Percentiles rank a stretch among this genome's conserved stretches.
These are phyloP conservation scores for Sarcophaga carnaria DNA, from an alignment of 2,888 invertebrate genomes.

Conservation along the genomic window DNA sequence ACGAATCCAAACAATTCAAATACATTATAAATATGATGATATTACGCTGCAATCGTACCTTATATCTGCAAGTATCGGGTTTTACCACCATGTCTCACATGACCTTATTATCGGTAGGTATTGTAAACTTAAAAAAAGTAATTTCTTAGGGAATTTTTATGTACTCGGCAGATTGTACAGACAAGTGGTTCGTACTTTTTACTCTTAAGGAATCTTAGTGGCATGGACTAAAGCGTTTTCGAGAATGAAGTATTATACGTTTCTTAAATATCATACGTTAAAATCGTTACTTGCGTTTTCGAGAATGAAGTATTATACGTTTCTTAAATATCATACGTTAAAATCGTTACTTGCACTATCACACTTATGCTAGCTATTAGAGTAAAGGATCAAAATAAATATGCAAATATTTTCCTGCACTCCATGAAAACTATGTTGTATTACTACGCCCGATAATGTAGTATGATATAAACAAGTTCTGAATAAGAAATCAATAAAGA, in stretches of 20 bases:
- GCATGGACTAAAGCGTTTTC: slow-evolving; percentile 34
- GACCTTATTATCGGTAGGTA: slow-evolving; percentile 56
- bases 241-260: not conserved
- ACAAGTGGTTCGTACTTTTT: slow-evolving; percentile 58
- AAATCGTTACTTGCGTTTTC: too few species aligned
- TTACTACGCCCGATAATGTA: too few species aligned
- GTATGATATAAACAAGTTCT: too few species aligned
- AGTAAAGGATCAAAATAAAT: too few species aligned
- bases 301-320: not conserved
- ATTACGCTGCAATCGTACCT: slow-evolving; percentile 48
- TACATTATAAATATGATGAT: slow-evolving; percentile 63
- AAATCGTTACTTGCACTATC: too few species aligned
- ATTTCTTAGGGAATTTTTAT: not conserved
- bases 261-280: too few species aligned
- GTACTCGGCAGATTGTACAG: slow-evolving; percentile 53
- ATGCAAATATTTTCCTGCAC: too few species aligned
- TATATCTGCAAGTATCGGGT: slow-evolving; percentile 52
- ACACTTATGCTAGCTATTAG: too few species aligned
- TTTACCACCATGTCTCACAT: slow-evolving; percentile 60
- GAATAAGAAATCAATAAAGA: too few species aligned
- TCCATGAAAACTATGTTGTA: too few species aligned
- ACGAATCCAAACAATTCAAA: slow-evolving; percentile 61
- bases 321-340: too few species aligned
- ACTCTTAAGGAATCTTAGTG: slow-evolving; percentile 53
- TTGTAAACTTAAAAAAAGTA: not conserved